Evolutionary conservation across 2,797 vertebrate species (phyloP), one percentile per base, ranked within the genome.

Genomic region (Buphagus erythrorhynchus): DNA sequence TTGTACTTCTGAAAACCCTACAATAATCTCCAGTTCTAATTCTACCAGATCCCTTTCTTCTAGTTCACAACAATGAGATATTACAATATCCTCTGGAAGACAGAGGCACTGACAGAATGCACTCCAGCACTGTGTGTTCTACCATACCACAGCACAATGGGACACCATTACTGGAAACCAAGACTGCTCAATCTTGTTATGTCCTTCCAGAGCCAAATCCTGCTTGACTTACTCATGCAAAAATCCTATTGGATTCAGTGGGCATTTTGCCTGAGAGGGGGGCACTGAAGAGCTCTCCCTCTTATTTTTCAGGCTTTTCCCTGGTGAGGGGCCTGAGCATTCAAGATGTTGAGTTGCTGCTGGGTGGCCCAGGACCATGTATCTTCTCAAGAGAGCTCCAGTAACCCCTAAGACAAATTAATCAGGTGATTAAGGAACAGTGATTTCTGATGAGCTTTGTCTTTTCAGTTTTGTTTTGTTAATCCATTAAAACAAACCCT

Each of bases 181-280:
- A 95, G 91, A 91, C 76, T 93, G 71, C 84, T 94, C 95, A 96
- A 80, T 96, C 85, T 93, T 93, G 89, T 95, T 95, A 96, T 79
- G 79, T 78, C 85, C 76, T 96, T 94, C 81, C 82, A 95, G 85
- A 95, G 94, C 91, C 95, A 97, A 96, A 96, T 96, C 94, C 92
- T 92, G n/a, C 89, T 95, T 95, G 86, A 95, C 48, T 96, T 94
- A 92, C 72, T 96, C 58, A 66, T 73, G 79, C 84, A 96, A 96
- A 95, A 88, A 91, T 78, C 73, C 87, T 88, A 76, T 90, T 97
- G 84, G 95, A 95, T 96, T 95, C 66, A 90, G 59, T 76, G 79
- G 95, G 94, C 95, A 90, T 88, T 93, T 94, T 96, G 94, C 95
- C 95, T 95, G 73, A 94, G 52, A 93, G 35, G 63, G 72, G 66